phyloP scores from a whole-genome alignment of 2,113 vertebrate genomes.

The Chloebia gouldiae region DNA sequence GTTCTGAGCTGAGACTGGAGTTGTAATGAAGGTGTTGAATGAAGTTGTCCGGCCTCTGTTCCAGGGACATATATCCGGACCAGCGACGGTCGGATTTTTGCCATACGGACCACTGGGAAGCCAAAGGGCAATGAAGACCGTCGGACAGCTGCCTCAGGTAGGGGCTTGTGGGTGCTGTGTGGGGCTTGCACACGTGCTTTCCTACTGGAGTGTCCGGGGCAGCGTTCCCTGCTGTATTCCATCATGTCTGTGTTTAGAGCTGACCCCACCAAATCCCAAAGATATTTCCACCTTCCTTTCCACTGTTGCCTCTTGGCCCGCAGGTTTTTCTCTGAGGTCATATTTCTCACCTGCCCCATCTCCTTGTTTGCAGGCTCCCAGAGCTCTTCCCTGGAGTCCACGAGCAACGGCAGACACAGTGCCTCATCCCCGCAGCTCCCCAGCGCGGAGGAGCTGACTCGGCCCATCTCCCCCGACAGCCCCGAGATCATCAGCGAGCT shows the following conservation, averaged over 20 bases:
- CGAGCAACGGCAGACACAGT: slow-evolving; percentile 88
- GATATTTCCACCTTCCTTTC: not conserved
- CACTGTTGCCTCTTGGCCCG: not conserved
- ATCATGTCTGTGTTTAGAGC: not conserved
- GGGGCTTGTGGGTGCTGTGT: not conserved
- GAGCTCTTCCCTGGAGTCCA: slow-evolving; percentile 74
- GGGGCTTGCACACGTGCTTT: not conserved
- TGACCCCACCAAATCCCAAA: not conserved
- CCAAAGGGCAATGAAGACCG: slow-evolving; percentile 78
- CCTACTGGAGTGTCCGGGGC: too few relatives aligned
- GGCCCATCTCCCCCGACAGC: slow-evolving; percentile 85
- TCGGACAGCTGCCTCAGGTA: slow-evolving; percentile 84
- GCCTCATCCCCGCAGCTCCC: slow-evolving; percentile 85
- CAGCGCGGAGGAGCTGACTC: slow-evolving; percentile 77
- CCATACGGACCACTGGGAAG: slow-evolving; percentile 93
- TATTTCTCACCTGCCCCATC: not conserved
- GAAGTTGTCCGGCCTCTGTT: not conserved
- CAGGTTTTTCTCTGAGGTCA: not conserved
- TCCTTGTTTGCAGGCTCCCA: slow-evolving; percentile 76
- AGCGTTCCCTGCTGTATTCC: not conserved
- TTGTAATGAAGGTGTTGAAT: not conserved
- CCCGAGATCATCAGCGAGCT: slow-evolving; percentile 91
- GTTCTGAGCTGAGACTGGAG: not conserved
- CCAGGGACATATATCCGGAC: slow-evolving; percentile 96
- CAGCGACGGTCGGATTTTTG: slow-evolving; percentile 96